Evolutionary conservation across 2,888 invertebrate species (phyloP), one percentile per base, ranked within the genome.

Genomic region (Eilema depressum): DNA sequence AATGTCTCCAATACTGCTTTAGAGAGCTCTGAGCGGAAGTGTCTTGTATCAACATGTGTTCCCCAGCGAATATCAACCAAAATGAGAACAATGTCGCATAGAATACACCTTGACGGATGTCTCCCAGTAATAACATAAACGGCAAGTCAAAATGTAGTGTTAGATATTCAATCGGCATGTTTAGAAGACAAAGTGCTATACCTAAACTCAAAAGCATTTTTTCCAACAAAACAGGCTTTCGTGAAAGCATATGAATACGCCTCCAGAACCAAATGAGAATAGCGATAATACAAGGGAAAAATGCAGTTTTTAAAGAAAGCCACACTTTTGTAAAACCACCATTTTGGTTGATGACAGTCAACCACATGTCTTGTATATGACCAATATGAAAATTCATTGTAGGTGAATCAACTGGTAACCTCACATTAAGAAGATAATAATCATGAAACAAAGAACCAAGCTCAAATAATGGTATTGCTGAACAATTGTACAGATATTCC

Each of bases 311-410:
- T 75, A 99, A 92, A 20, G 97, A 97, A 57, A 99, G 95, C 99
- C 99, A 99, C 11, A 99, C 98, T 93, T 98, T 98, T 0, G 99
- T 99, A 90, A 99, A 99, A 0, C 99, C 99, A 63, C 99, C 99
- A 92, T 99, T 99, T 95, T 99, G 99, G 92, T 99, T 98, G 77
- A 99, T 99, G 2, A 97, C 97, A 63, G 97, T 97, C 64, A 98
- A 89, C 95, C 97, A 97, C 82, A 99, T 93, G 86, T 98, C 98
- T 79, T 96, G 96, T 80, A 99, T 96, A 81, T 97, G 97, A 0
- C 98, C 98, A 74, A 99, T 96, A 67, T 97, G 96, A 37, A 96
- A 94, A 89, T 99, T 99, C 88, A n/a, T n/a, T n/a, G 96, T 96
- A 66, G 96, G 96, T 7, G 96, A 95, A 83, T 97, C 96, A 17